phyloP scores from a whole-genome alignment of 2,888 invertebrate genomes.

The Eupithecia exiguata region DNA sequence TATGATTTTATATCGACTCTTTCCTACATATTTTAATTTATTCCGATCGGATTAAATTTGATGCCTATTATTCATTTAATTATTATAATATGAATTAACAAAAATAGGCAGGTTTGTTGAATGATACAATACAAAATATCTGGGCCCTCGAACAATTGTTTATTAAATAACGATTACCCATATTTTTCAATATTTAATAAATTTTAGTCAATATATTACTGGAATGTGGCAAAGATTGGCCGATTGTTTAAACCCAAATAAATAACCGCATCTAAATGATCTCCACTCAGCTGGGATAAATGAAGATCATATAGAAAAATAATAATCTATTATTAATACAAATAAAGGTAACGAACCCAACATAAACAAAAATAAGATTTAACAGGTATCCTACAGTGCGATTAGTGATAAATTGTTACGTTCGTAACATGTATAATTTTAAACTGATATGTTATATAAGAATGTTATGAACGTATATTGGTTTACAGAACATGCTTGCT shows the following conservation, averaged over 20 bases:
- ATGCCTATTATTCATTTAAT: background rate
- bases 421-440: constrained; percentile 17
- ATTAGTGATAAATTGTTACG: constrained; percentile 3
- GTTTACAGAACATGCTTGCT: background rate
- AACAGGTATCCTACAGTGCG: background rate
- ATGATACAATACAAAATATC: constrained; percentile 1
- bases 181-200: background rate
- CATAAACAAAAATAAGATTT: background rate
- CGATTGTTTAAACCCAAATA: background rate
- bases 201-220: background rate
- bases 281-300: constrained; percentile 78
- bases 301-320: constrained; percentile 66
- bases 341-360: constrained; percentile 4
- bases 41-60: background rate
- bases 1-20: constrained; percentile 45
- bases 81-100: background rate
- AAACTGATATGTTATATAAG: constrained; percentile 33
- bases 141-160: background rate
- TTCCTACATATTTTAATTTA: constrained; percentile 13
- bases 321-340: constrained; percentile 16
- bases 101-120: background rate
- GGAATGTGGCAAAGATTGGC: background rate
- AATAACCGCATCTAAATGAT: constrained; percentile 58
- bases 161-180: background rate
- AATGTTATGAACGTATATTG: constrained; percentile 1